phyloP scores from a whole-genome alignment of 2,888 invertebrate species.

The Ornithoptera priamus region DNA sequence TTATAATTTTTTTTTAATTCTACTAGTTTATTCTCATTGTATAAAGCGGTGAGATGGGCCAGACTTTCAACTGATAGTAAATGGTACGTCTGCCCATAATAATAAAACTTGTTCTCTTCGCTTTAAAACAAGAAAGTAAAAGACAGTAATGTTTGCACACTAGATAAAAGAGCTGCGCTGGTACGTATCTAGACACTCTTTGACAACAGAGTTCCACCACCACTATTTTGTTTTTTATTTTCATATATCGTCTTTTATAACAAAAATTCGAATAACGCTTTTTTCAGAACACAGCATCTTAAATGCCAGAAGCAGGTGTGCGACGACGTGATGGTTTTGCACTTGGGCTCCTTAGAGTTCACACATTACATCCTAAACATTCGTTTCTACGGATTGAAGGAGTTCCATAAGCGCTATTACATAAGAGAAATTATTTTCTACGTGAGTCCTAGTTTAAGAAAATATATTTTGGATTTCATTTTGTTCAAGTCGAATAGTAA shows the following conservation, averaged over 20 bases:
- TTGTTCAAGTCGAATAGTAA: no score
- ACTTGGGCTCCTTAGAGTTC: slow-evolving; percentile 93
- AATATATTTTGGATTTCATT: no score
- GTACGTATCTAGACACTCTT: no score
- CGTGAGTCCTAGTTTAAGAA: slow-evolving; percentile 79
- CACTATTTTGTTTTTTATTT: not conserved
- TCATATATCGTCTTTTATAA: not conserved
- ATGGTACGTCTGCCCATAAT: no score
- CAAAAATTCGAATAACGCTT: not conserved
- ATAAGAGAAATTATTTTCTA: slow-evolving; percentile 92
- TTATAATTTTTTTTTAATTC: no score
- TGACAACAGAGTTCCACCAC: not conserved
- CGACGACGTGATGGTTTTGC: slow-evolving; percentile 92
- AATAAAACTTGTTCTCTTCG: no score
- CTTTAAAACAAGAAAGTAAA: no score
- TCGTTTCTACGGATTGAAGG: slow-evolving; percentile 90
- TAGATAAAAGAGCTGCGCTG: no score
- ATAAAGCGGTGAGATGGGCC: no score
- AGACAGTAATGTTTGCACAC: no score
- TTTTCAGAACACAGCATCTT: slow-evolving; percentile 87
- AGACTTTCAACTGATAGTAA: no score
- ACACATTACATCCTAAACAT: slow-evolving; percentile 92
- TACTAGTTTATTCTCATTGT: no score
- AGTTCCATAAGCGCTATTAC: slow-evolving; percentile 90
- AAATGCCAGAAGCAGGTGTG: slow-evolving; percentile 90